Evolutionary conservation across 2,888 invertebrate species (phyloP).

Genomic region (Drosophila suboccidentalis): DNA sequence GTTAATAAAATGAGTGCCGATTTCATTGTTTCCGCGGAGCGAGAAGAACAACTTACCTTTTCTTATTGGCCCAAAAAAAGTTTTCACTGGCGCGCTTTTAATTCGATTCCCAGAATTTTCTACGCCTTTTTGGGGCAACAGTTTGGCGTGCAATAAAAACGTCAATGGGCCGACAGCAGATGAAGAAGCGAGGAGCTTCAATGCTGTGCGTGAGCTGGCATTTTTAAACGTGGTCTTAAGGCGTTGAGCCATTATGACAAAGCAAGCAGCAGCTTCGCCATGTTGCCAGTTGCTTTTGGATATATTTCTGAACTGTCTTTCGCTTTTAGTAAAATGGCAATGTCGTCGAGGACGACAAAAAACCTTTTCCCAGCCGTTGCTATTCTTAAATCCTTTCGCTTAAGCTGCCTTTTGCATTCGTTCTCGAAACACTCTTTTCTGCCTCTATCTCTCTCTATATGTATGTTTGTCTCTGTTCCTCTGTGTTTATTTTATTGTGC

Average conservation of each 20-base stretch:
- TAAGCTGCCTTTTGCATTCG: slow-evolving; percentile 67
- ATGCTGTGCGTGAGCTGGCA: slow-evolving; percentile 49
- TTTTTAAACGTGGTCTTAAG: slow-evolving; percentile 65
- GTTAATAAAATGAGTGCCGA: slow-evolving; percentile 69
- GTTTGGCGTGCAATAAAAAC: slow-evolving; percentile 69
- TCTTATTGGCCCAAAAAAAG: slow-evolving; percentile 34
- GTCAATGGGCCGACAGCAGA: slow-evolving; percentile 63
- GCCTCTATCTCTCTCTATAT: slow-evolving; percentile 3
- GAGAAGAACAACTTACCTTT: slow-evolving; percentile 18
- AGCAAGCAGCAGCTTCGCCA: slow-evolving; percentile 28
- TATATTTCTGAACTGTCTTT: slow-evolving; percentile 41
- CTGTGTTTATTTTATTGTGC: slow-evolving; percentile 67
- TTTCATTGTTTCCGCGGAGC: slow-evolving; percentile 58
- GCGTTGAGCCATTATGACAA: slow-evolving; percentile 59
- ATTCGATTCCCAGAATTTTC: slow-evolving; percentile 49
- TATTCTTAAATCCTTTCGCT: slow-evolving; percentile 68
- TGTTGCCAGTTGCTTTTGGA: slow-evolving; percentile 45
- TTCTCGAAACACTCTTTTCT: slow-evolving; percentile 6
- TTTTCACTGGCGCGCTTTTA: slow-evolving; percentile 59
- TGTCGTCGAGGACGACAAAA: slow-evolving; percentile 39
- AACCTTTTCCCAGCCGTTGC: slow-evolving; percentile 41
- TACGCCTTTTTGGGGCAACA: slow-evolving; percentile 54
- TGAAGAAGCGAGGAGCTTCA: slow-evolving; percentile 29
- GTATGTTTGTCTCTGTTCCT: slow-evolving; percentile 21
- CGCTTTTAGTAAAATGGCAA: slow-evolving; percentile 58